These are phyloP conservation scores for Hydra vulgaris DNA, from an alignment of 30 jellyfish, hydroid and myxozoan genomes.

Conservation along the genomic window DNA sequence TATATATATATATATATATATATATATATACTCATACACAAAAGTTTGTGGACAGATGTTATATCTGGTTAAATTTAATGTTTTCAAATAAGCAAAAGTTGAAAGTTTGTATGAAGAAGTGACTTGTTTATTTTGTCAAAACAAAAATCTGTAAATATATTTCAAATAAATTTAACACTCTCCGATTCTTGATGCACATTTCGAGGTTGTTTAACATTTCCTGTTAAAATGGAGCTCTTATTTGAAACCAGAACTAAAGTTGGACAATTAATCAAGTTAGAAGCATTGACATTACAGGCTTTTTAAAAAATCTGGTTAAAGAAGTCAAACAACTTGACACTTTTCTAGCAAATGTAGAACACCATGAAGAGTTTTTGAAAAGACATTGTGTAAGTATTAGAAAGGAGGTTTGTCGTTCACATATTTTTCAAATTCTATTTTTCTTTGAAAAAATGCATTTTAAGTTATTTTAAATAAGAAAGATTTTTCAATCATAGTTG, in stretches of 20 bases:
- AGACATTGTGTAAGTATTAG: not conserved
- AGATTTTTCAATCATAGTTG: not conserved
- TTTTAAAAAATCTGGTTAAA: not conserved
- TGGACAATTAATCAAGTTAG: not conserved
- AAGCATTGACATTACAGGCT: not conserved
- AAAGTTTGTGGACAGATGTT: too few relatives aligned
- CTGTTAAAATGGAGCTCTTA: not conserved
- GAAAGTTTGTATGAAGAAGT: not conserved
- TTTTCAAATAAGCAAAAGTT: not conserved
- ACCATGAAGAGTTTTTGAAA: not conserved
- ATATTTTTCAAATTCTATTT: not conserved
- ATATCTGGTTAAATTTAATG: not conserved
- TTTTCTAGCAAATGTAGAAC: not conserved
- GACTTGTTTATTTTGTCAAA: not conserved
- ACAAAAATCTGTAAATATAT: not conserved
- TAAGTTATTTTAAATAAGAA: too few relatives aligned
- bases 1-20: too few relatives aligned
- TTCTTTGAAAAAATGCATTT: not conserved
- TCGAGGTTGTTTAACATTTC: not conserved
- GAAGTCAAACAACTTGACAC: not conserved
- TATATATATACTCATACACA: too few relatives aligned
- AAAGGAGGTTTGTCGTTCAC: not conserved
- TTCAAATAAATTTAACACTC: not conserved
- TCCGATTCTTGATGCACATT: not conserved
- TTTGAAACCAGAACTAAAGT: not conserved